A percentile compares a stretch with the other conserved stretches of the same genome.
phyloP scores from a whole-genome alignment of 2,113 vertebrate species.

The Scartelaos histophorus region DNA sequence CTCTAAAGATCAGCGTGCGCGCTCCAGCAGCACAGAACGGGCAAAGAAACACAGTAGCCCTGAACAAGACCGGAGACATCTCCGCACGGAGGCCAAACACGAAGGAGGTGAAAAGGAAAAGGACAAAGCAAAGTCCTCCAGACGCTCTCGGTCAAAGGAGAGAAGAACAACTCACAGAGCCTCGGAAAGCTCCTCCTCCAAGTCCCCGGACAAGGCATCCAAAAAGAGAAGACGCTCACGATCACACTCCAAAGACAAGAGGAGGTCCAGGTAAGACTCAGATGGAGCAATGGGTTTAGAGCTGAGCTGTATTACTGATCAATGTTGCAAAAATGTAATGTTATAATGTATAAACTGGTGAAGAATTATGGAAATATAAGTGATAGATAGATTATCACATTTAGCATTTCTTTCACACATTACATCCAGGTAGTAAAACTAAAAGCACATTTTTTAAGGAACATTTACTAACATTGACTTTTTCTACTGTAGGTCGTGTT shows the following conservation, averaged over 20 bases:
- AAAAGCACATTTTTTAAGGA: no score
- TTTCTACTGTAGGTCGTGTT: conserved; percentile 58
- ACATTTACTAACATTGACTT: not conserved
- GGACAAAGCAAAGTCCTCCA: conserved; percentile 67
- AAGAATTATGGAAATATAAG: no score
- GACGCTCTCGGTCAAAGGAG: conserved; percentile 71
- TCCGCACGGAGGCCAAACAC: not conserved
- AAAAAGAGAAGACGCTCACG: conserved; percentile 63
- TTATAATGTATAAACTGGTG: no score
- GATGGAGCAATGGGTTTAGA: no score
- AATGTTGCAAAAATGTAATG: no score
- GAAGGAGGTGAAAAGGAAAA: conserved; percentile 32
- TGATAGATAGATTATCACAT: no score
- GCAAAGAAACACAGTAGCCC: conserved; percentile 57
- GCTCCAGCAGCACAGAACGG: conserved; percentile 73
- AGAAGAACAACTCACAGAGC: conserved; percentile 71
- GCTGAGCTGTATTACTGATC: no score
- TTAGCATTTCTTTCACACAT: no score
- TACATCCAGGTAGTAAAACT: no score
- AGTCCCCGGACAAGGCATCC: conserved; percentile 62
- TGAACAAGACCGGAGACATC: not conserved
- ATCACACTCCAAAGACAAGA: conserved; percentile 55
- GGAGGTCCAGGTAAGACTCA: conserved; percentile 49
- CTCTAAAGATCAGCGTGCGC: conserved; percentile 71
- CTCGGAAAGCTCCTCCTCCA: conserved; percentile 76